Evolutionary conservation across 2,113 vertebrate genomes (phyloP).

Genomic region (Peromyscus californicus): DNA sequence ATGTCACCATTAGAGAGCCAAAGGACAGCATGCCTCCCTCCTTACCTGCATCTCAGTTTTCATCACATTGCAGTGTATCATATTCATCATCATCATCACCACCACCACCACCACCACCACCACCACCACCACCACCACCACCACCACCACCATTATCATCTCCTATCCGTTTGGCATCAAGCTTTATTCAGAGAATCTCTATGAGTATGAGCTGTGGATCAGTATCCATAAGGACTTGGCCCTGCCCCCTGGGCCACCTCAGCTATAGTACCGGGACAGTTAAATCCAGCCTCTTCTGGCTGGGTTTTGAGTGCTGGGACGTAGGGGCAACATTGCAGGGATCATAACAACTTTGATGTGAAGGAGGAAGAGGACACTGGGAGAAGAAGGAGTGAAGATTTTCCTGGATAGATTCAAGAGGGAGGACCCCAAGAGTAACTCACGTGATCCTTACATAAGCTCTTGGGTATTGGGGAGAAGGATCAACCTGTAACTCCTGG

Average conservation of each 20-base stretch:
- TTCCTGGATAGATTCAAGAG: background rate
- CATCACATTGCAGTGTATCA: background rate
- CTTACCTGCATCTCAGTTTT: background rate
- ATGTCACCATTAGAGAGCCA: background rate
- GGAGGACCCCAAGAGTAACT: background rate
- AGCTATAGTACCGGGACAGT: background rate
- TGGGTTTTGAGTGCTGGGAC: too few species aligned
- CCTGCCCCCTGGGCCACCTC: background rate
- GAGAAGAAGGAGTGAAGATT: background rate
- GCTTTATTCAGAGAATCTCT: background rate
- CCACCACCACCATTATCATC: background rate
- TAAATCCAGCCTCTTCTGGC: background rate
- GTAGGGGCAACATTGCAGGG: background rate
- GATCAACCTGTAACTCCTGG: background rate
- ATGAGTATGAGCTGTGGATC: background rate
- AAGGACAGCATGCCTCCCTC: too few species aligned
- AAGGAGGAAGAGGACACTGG: too few species aligned
- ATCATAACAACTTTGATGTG: background rate
- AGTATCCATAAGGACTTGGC: background rate
- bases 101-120: background rate
- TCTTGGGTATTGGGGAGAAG: background rate
- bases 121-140: background rate
- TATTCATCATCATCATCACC: background rate
- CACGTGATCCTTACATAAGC: background rate
- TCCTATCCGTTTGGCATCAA: background rate